phyloP scores from a whole-genome alignment of 2,113 vertebrate genomes.

The Pica pica region DNA sequence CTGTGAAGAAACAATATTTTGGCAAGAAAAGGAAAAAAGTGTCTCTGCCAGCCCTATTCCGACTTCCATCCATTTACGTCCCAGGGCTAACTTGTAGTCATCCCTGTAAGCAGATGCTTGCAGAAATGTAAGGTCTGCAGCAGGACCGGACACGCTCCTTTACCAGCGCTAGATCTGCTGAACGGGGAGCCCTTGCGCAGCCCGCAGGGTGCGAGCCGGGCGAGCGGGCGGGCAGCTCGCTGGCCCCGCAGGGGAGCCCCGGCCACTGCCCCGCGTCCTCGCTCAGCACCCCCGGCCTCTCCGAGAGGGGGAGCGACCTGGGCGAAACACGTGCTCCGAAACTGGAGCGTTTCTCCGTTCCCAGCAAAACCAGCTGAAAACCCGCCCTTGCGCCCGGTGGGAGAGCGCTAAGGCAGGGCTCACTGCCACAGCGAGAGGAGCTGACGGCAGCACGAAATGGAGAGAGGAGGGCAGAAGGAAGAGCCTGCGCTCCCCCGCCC shows the following conservation, averaged over 20 bases:
- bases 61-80: background rate
- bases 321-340: background rate
- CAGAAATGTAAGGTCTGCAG: background rate
- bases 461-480: background rate
- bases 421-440: background rate
- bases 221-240: background rate
- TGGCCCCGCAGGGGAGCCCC: background rate
- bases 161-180: background rate
- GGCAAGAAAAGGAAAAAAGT: background rate
- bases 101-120: background rate
- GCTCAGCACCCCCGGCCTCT: background rate
- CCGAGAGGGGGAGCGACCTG: background rate
- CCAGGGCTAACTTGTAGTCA: background rate
- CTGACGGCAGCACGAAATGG: background rate
- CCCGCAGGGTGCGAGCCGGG: background rate
- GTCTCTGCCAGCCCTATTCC: background rate
- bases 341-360: background rate
- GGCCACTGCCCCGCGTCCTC: background rate
- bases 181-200: background rate
- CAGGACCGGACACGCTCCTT: background rate
- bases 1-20: background rate
- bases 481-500: background rate
- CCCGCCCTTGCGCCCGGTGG: background rate
- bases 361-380: background rate
- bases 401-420: background rate